phyloP scores from a whole-genome alignment of 2,888 invertebrate species.

The Athalia cordata region DNA sequence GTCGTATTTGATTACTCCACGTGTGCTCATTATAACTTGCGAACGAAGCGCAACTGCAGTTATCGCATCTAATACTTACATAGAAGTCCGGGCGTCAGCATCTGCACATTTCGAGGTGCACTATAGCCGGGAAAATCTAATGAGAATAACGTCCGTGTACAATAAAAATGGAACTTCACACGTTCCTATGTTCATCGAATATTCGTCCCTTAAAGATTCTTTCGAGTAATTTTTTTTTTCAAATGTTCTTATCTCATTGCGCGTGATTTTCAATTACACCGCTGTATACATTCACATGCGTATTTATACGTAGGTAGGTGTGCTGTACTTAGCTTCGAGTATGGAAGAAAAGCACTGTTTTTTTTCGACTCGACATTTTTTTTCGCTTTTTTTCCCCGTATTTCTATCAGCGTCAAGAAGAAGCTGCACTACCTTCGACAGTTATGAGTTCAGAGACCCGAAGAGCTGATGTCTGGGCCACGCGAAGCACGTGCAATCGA shows the following conservation, averaged over 20 bases:
- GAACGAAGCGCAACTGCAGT: slow-evolving; percentile 14
- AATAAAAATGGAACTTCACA: no score
- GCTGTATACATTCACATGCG: no score
- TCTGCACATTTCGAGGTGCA: neutral
- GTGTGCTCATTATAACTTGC: slow-evolving; percentile 23
- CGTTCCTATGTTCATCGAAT: no score
- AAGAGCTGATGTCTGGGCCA: neutral
- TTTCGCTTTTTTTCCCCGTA: neutral
- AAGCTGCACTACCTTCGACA: neutral
- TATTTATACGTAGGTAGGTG: no score
- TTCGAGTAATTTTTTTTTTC: no score
- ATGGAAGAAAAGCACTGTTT: no score
- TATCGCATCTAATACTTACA: slow-evolving; percentile 10
- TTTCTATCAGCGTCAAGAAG: neutral
- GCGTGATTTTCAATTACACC: no score
- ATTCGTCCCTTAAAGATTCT: no score
- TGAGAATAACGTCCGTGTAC: neutral
- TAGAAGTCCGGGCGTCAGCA: slow-evolving; percentile 1
- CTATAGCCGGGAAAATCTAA: neutral
- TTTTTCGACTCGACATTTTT: neutral
- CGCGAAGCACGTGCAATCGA: slow-evolving; percentile 6
- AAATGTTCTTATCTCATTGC: no score
- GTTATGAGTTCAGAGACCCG: slow-evolving; percentile 28
- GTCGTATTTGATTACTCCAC: slow-evolving; percentile 29
- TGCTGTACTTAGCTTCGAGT: no score